These are phyloP conservation scores for Oxyscelio sp. DNA, from an alignment of 2,888 invertebrate genomes.

Conservation along the genomic window DNA sequence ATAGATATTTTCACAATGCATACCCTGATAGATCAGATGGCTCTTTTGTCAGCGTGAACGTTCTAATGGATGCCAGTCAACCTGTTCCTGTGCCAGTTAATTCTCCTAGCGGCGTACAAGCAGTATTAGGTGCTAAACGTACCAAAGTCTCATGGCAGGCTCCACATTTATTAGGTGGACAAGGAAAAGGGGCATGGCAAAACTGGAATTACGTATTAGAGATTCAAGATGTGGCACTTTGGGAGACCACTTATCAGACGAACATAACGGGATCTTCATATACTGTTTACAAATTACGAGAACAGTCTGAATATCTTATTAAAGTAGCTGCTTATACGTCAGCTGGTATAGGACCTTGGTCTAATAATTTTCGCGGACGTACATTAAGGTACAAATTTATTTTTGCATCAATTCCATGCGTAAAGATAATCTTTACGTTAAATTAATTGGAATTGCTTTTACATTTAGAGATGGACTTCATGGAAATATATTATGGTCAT, in stretches of 20 bases:
- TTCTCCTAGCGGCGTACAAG: constrained; percentile 94
- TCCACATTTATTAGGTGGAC: constrained; percentile 93
- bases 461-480: constrained; percentile 89
- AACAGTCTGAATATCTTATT: constrained; percentile 93
- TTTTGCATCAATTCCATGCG: too few species aligned
- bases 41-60: constrained; percentile 89
- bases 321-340: constrained; percentile 94
- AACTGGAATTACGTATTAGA: constrained; percentile 94
- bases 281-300: constrained; percentile 92
- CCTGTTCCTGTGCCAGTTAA: constrained; percentile 94
- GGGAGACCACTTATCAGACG: constrained; percentile 87
- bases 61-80: constrained; percentile 90
- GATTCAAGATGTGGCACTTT: constrained; percentile 90
- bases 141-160: constrained; percentile 95
- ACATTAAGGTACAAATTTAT: constrained; percentile 89
- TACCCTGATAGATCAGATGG: constrained; percentile 90
- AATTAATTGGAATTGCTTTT: constrained; percentile 21
- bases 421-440: too few species aligned
- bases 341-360: constrained; percentile 94
- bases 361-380: constrained; percentile 92
- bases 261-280: constrained; percentile 91
- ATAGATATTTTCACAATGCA: constrained; percentile 94
- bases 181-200: constrained; percentile 91
- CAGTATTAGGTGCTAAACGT: constrained; percentile 93
- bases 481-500: constrained; percentile 93